Evolutionary conservation across 2,113 vertebrate genomes (phyloP).

Genomic region (Melanerpes formicivorus): DNA sequence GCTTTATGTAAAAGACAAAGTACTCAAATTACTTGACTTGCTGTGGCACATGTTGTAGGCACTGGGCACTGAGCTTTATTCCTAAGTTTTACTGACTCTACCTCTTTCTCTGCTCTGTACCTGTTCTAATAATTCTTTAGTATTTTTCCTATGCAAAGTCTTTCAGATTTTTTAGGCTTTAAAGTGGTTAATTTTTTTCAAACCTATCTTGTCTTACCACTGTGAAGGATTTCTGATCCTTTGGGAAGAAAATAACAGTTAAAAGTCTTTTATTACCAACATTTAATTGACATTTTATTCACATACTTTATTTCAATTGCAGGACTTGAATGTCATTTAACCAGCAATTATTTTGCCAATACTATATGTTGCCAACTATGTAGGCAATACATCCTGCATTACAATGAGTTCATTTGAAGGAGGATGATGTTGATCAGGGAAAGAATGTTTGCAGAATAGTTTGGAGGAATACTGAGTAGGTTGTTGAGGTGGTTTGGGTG

Average conservation of each 20-base stretch:
- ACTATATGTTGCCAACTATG: neutral
- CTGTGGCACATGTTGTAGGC: neutral
- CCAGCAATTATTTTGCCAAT: neutral
- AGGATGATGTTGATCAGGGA: neutral
- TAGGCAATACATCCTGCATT: neutral
- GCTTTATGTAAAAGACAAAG: neutral
- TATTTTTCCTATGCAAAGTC: neutral
- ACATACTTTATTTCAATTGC: neutral
- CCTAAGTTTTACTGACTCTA: neutral
- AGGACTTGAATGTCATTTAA: neutral
- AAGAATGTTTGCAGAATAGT: neutral
- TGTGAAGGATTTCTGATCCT: neutral
- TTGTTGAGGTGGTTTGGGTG: neutral
- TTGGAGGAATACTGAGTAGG: neutral
- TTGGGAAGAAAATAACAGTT: neutral
- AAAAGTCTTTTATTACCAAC: neutral
- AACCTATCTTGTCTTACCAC: neutral
- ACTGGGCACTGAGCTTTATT: neutral
- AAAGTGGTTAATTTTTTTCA: neutral
- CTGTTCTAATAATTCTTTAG: neutral
- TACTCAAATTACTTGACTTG: neutral
- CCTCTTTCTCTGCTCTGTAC: neutral
- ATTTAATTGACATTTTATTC: slow-evolving; percentile 41
- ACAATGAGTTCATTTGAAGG: slow-evolving; percentile 13
- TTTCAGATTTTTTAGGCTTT: neutral